phyloP scores from a whole-genome alignment of 2,797 vertebrate genomes.

The Melanotaenia maccullochi region DNA sequence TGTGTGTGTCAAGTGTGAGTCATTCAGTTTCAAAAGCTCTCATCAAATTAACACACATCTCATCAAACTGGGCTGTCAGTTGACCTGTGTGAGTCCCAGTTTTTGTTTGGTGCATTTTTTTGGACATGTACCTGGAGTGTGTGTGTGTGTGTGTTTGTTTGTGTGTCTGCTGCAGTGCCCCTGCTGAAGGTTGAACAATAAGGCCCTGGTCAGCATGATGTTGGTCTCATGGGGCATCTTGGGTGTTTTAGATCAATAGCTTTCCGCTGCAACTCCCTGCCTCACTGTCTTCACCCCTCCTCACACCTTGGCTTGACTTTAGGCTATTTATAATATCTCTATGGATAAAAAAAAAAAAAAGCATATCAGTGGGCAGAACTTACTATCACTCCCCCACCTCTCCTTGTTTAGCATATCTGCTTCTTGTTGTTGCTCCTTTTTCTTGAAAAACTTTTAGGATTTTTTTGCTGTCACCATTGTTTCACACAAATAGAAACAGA shows the following conservation, averaged over 20 bases:
- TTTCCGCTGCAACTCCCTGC: constrained; percentile 62
- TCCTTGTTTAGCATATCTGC: constrained; percentile 50
- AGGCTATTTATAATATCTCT: constrained; percentile 75
- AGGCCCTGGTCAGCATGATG: constrained; percentile 79
- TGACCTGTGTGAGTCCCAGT: too few species aligned
- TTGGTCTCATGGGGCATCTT: constrained; percentile 65
- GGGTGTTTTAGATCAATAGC: constrained; percentile 73
- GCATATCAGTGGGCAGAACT: constrained; percentile 73
- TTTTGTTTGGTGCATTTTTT: constrained; percentile 63
- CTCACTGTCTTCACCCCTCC: constrained; percentile 55
- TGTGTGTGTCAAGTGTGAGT: too few species aligned
- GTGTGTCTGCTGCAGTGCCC: constrained; percentile 77
- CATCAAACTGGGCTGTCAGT: too few species aligned
- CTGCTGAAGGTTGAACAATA: constrained; percentile 76
- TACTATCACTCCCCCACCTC: constrained; percentile 50
- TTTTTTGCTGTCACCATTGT: constrained; percentile 20
- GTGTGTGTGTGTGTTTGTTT: constrained; percentile 29
- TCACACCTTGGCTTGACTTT: constrained; percentile 68
- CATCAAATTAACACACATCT: too few species aligned
- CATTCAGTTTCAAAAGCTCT: too few species aligned
- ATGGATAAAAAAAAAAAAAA: constrained; percentile 69
- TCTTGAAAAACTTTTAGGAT: constrained; percentile 54
- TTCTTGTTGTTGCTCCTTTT: constrained; percentile 61
- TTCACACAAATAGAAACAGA: constrained; percentile 39
- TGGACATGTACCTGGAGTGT: constrained; percentile 25